Base-by-base conservation (phyloP, 2,888 invertebrate species). In the Pecten maximus region DNA sequence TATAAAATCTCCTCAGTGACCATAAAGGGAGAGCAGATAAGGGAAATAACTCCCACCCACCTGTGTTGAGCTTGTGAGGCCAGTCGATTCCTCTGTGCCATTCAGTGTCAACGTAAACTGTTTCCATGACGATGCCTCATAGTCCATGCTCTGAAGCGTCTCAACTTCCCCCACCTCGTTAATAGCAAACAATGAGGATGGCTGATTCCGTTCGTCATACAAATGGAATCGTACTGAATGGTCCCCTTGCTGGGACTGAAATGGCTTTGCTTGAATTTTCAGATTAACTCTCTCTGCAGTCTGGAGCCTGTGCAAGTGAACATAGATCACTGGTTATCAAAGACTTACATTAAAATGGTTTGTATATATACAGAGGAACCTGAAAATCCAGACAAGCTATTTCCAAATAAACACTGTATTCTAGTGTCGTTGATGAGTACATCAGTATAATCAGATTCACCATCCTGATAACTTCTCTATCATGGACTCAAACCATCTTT, bases 251-350 rank as follows among this genome's bases (percentile, higher is more conserved):
- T 99, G 98, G 97, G 99, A 99, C 92, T 99, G 99, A 96, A 99
- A 99, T 0, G 99, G 99, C 97, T 99, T 99, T 3, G 99, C 99
- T 97, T 99, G 99, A 93, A 99, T 98, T 54, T 99, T 99, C 96
- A 99, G 98, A 40, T 92, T 92, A 16, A 87, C 89, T 8, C 91
- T 89, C 40, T 91, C 90, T 90, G 99, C 99, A 97, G 99, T 99
- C 94, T 74, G 95, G 97, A 94, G 90, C 89, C 94, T 94, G 90
- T 15, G 92, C 88, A 91, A 74, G 88, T 88, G 92, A 40, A 74
- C 16, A 88, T 6, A 89, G 10, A 40, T 48, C 35, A 87, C 88
- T 89, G 8, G 40, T 89, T 60, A 40, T 39, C 0, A 19, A 19
- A 54, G 23, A 54, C 2, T 54, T n/a, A 23, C 1, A 54, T n/a